These are phyloP conservation scores for Hydractinia symbiolongicarpus DNA, from an alignment of 30 jellyfish, hydroid and myxozoan genomes.

Conservation along the genomic window DNA sequence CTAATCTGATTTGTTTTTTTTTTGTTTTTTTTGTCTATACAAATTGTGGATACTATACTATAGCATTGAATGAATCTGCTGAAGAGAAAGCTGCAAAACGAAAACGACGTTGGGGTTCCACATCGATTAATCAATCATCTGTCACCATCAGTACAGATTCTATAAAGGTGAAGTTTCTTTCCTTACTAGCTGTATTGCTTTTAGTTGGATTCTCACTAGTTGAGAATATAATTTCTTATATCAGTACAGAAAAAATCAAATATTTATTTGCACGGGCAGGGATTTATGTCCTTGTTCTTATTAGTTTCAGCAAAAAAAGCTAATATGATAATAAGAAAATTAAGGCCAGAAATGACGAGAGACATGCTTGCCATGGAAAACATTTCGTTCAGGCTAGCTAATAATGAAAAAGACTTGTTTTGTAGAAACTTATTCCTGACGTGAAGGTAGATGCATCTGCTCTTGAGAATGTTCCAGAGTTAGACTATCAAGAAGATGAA, in stretches of 20 bases:
- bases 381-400: not conserved
- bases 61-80: constrained; percentile 26
- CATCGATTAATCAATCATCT: constrained; percentile 41
- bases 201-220: too few relatives aligned
- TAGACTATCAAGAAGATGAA: constrained; percentile 67
- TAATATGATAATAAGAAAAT: too few relatives aligned
- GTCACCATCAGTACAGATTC: constrained; percentile 70
- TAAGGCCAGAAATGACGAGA: too few relatives aligned
- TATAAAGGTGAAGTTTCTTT: constrained; percentile 49
- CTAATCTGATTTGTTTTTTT: not conserved
- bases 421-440: constrained; percentile 54
- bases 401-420: not conserved
- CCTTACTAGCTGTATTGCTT: not conserved
- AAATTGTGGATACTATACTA: not conserved
- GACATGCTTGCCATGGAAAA: too few relatives aligned
- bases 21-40: not conserved
- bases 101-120: constrained; percentile 93
- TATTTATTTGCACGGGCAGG: too few relatives aligned
- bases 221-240: too few relatives aligned
- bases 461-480: constrained; percentile 48
- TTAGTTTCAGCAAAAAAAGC: too few relatives aligned
- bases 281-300: too few relatives aligned
- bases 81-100: constrained; percentile 52
- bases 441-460: constrained; percentile 43
- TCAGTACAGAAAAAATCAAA: too few relatives aligned